phyloP scores from a whole-genome alignment of 1,140 invertebrate genomes.

The Phortica variegata region DNA sequence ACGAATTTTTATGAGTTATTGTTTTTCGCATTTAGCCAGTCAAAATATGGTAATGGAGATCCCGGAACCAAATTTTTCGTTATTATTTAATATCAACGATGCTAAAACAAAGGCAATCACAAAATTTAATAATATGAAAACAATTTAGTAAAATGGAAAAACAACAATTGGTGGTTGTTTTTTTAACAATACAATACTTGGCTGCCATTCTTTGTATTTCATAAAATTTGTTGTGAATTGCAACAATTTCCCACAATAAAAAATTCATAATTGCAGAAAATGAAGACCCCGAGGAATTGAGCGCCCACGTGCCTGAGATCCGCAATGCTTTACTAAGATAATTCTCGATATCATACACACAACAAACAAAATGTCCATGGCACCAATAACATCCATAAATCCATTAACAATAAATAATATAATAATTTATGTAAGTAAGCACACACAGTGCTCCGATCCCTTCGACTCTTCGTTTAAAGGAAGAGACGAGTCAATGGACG shows the following conservation, averaged over 20 bases:
- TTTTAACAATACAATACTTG: too few species aligned
- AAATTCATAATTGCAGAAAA: slow-evolving; percentile 31
- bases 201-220: too few species aligned
- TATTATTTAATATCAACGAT: slow-evolving; percentile 31
- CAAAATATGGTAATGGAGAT: slow-evolving; percentile 39
- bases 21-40: slow-evolving; percentile 10
- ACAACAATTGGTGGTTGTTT: slow-evolving; percentile 44
- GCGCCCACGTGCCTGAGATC: slow-evolving; percentile 48
- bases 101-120: slow-evolving; percentile 21
- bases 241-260: slow-evolving; percentile 26
- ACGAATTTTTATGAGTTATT: too few species aligned
- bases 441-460: slow-evolving; percentile 26
- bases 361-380: slow-evolving; percentile 16
- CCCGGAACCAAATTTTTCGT: too few species aligned
- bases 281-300: slow-evolving; percentile 15
- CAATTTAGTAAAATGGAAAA: slow-evolving; percentile 54
- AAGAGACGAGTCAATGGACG: slow-evolving; percentile 11
- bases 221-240: too few species aligned
- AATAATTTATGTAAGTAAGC: slow-evolving; percentile 55
- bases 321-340: slow-evolving; percentile 29
- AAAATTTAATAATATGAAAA: slow-evolving; percentile 55
- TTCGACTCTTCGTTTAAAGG: slow-evolving; percentile 6
- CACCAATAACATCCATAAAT: slow-evolving; percentile 32
- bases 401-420: slow-evolving; percentile 52
- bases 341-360: slow-evolving; percentile 38